Conservation (phyloP, 2,113 vertebrate species). For the Prochilodus magdalenae region DNA sequence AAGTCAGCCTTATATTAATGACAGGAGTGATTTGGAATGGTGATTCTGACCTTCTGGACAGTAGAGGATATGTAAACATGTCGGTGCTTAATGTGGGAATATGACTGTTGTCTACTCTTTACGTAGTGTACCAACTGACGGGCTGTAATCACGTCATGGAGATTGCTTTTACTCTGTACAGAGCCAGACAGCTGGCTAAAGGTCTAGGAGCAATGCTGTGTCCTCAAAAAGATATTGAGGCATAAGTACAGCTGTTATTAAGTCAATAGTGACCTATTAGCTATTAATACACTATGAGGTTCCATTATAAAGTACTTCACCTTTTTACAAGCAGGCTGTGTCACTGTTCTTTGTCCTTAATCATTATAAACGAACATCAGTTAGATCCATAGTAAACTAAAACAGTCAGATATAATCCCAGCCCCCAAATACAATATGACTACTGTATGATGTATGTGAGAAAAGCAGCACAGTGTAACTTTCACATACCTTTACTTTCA, state of each 20-base stretch:
- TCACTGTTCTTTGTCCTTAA: neutral
- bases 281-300: slow-evolving; percentile 66
- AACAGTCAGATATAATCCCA: too few relatives aligned
- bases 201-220: slow-evolving; percentile 17
- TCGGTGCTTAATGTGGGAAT: neutral
- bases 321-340: slow-evolving; percentile 6
- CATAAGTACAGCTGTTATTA: slow-evolving; percentile 36
- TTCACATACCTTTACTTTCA: neutral
- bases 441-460: too few relatives aligned
- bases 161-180: slow-evolving; percentile 28
- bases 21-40: too few relatives aligned
- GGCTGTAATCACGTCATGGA: slow-evolving; percentile 24
- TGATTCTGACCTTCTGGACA: too few relatives aligned
- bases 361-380: neutral
- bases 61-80: neutral
- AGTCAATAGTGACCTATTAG: slow-evolving; percentile 55
- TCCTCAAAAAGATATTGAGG: slow-evolving; percentile 22
- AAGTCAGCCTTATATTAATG: too few relatives aligned
- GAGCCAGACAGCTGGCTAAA: slow-evolving; percentile 57
- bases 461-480: neutral
- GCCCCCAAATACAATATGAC: too few relatives aligned
- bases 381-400: neutral
- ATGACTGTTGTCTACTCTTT: neutral
- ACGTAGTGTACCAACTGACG: neutral
- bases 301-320: slow-evolving; percentile 22